These are phyloP conservation scores for Hyposmocoma kahamanoa DNA, from an alignment of 1,140 invertebrate genomes.

Conservation along the genomic window DNA sequence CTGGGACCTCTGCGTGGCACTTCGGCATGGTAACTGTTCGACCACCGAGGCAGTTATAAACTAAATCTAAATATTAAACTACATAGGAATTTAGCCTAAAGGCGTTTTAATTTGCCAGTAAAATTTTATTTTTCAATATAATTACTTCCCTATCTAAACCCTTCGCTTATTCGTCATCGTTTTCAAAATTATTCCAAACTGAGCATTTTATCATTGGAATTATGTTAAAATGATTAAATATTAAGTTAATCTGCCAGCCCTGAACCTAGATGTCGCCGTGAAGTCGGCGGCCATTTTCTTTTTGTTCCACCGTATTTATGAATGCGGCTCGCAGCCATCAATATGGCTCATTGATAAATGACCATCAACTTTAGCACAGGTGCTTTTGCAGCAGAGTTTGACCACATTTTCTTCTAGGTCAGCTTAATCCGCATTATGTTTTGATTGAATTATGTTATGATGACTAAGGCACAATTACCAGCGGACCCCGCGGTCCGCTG, in stretches of 20 bases:
- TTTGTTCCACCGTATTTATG: constrained; percentile 32
- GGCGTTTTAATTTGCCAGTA: neutral
- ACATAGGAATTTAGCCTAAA: neutral
- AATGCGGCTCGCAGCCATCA: constrained; percentile 20
- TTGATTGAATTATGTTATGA: neutral
- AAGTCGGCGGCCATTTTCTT: constrained; percentile 21
- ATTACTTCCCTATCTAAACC: neutral
- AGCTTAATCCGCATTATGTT: neutral
- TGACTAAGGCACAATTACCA: neutral
- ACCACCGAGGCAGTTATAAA: too few relatives aligned
- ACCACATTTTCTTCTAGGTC: too few relatives aligned
- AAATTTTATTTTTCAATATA: neutral
- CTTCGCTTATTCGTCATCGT: neutral
- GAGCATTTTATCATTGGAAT: neutral
- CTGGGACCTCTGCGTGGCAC: too few relatives aligned
- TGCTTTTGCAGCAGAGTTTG: neutral
- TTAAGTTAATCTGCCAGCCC: constrained; percentile 7
- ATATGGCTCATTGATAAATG: constrained; percentile 36
- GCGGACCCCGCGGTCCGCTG: neutral
- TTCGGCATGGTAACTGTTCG: too few relatives aligned
- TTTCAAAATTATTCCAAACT: neutral
- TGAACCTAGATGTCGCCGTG: constrained; percentile 13
- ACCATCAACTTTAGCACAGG: constrained; percentile 2
- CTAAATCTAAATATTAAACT: neutral
- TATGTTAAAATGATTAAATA: neutral